Conservation (phyloP, 2,113 vertebrate species). For the Suncus etruscus region DNA sequence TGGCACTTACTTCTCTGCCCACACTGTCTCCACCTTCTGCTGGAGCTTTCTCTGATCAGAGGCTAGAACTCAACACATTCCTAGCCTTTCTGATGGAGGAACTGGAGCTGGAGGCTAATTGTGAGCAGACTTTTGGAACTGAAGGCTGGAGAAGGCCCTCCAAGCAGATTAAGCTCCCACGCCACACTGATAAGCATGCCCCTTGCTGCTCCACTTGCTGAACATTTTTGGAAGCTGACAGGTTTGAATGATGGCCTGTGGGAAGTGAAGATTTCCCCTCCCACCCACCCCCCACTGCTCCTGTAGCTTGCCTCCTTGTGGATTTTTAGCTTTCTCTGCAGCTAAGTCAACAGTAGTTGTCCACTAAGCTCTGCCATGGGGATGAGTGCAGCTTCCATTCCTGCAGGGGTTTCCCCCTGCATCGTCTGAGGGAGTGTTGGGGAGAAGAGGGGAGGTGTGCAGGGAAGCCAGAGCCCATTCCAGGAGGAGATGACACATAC, state of each 20-base stretch:
- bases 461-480: neutral
- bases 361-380: neutral
- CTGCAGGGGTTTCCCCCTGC: neutral
- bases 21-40: constrained; percentile 59
- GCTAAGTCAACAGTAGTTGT: neutral
- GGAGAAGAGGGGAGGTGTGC: neutral
- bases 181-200: constrained; percentile 63
- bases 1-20: constrained; percentile 59
- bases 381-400: neutral
- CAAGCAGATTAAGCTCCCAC: constrained; percentile 64
- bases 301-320: neutral
- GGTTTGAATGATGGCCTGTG: constrained; percentile 77
- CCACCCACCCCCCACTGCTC: neutral
- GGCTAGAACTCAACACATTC: constrained; percentile 72
- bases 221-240: constrained; percentile 81
- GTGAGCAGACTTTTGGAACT: constrained; percentile 75
- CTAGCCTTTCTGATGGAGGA: constrained; percentile 66
- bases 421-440: neutral
- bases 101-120: constrained; percentile 68
- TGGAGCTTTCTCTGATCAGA: constrained; percentile 66
- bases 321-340: constrained; percentile 9
- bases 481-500: constrained; percentile 55
- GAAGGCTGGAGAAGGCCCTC: constrained; percentile 67
- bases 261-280: constrained; percentile 66
- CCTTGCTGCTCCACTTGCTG: constrained; percentile 74